These are phyloP conservation scores for Phymastichus coffea DNA, from an alignment of 1,140 invertebrate genomes.

Conservation along the genomic window DNA sequence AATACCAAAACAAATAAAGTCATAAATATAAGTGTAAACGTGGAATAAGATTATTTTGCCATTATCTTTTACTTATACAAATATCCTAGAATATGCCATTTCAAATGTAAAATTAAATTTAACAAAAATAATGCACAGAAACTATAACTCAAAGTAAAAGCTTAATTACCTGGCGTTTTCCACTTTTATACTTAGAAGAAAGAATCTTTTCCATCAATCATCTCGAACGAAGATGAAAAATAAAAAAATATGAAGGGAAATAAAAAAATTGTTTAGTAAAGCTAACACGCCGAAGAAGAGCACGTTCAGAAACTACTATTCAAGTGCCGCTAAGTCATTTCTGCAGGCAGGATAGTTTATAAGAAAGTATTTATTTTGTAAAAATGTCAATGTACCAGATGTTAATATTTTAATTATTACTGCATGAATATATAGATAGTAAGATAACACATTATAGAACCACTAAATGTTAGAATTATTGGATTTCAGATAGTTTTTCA, in stretches of 20 bases:
- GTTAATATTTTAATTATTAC: constrained; percentile 23
- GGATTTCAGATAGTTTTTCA: not conserved
- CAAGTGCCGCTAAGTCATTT: constrained; percentile 30
- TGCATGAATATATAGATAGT: no score
- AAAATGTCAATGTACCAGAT: constrained; percentile 19
- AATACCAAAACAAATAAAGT: no score
- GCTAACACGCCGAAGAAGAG: constrained; percentile 4
- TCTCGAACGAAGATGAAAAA: not conserved
- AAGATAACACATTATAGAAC: no score
- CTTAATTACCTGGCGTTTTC: constrained; percentile 28
- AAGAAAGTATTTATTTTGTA: constrained; percentile 39
- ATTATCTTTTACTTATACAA: no score
- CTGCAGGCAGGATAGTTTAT: constrained; percentile 41
- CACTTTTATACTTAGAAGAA: constrained; percentile 35
- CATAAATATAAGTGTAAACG: no score
- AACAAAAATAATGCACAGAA: no score
- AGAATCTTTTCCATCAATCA: not conserved
- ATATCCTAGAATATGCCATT: no score
- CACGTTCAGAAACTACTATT: constrained; percentile 8
- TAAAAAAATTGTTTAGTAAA: not conserved
- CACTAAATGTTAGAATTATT: not conserved
- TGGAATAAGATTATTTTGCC: no score
- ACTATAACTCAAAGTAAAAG: no score
- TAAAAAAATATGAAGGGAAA: not conserved
- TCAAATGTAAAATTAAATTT: no score